Percentiles rank a stretch among this genome's conserved stretches.
phyloP scores from a whole-genome alignment of 2,888 invertebrate genomes.

The Linnaemya tessellans region DNA sequence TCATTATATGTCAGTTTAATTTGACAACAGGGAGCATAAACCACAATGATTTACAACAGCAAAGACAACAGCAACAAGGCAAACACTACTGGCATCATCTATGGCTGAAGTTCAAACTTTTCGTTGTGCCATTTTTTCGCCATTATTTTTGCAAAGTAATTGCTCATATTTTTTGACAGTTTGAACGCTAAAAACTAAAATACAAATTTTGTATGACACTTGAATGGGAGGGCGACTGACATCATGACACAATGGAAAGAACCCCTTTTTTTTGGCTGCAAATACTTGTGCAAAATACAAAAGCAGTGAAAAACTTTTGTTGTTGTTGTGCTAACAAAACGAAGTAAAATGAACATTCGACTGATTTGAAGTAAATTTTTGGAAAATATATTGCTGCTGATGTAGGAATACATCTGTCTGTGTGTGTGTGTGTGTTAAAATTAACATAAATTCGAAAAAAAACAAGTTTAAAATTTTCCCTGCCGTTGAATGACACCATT shows the following conservation, averaged over 20 bases:
- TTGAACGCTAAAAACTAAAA: constrained; percentile 43
- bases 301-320: background rate
- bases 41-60: constrained; percentile 33
- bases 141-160: constrained; percentile 63
- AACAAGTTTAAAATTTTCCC: background rate
- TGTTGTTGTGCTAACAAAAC: background rate
- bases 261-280: constrained; percentile 27
- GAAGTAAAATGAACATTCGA: constrained; percentile 11
- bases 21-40: constrained; percentile 51
- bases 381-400: constrained; percentile 2
- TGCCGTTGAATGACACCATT: constrained; percentile 40
- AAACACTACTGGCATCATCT: constrained; percentile 2
- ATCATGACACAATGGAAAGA: background rate
- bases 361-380: background rate
- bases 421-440: background rate
- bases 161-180: constrained; percentile 69
- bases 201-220: constrained; percentile 55
- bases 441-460: constrained; percentile 36
- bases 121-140: background rate
- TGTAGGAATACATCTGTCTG: background rate
- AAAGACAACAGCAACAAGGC: no score
- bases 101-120: constrained; percentile 31
- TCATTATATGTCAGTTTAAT: constrained; percentile 64
- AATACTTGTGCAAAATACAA: background rate
- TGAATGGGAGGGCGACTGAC: constrained; percentile 12